Evolutionary conservation across 2,113 vertebrate species (phyloP), one percentile per base, ranked within the genome.

Genomic region (Sarotherodon lohbergeri): DNA sequence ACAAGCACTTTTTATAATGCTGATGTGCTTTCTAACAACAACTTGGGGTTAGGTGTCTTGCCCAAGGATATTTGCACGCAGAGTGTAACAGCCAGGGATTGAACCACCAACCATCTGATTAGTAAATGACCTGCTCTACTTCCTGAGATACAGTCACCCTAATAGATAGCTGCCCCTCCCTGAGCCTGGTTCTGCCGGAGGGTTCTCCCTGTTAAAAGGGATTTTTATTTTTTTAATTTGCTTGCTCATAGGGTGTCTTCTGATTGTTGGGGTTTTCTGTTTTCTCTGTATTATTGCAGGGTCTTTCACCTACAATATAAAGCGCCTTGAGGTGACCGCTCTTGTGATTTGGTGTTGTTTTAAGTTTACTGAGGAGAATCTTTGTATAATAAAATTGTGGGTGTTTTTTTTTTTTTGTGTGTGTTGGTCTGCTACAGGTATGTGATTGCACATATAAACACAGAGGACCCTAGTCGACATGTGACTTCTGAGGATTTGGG

Each of bases 401-500:
- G 19, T 56, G 22, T 7, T 2, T 57, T 24, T 5, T 2, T 24
- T 2, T 22, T 22, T 66, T 46, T 27, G 24, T 27, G 24, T 27
- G 24, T 27, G 24, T 43, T 73, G 19, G 32, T 63, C 8, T 36
- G 16, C 66, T 73, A 1, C 79, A 97, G 97, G 39, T 97, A 95
- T 87, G 95, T 97, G 80, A 89, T 97, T 4, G 88, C 94, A 50
- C 90, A 91, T 9, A 91, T 96, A 24, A 90, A 83, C 13, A 9
- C 83, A 3, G 95, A 94, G 3, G 85, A 97, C 46, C 96, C 96
- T 1, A 17, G 1, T 9, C 88, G 88, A 3, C 86, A 34, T 0
- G 68, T 97, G 22, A 78, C 79, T 19, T 85, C 95, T 1, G 96
- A 93, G 83, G 95, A 96, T 29, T 89, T 97, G 14, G 97, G 97